Base-by-base conservation (phyloP, 2,113 vertebrate species). In the Acanthisitta chloris region DNA sequence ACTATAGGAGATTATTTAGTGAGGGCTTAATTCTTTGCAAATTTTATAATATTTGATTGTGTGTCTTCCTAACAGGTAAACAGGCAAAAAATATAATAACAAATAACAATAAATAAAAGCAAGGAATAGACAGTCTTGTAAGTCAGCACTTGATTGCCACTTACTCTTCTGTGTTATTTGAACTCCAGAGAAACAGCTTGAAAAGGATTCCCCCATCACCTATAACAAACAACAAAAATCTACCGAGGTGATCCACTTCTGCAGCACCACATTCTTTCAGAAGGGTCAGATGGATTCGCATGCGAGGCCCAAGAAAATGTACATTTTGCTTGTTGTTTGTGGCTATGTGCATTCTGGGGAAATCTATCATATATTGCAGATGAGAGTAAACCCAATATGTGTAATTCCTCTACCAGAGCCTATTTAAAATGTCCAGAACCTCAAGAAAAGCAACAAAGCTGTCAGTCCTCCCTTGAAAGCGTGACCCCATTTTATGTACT, bases 401-500 rank as follows among this genome's bases (percentile, higher is more conserved):
- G 8, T 19, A 40, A 26, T 55, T 79, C 42, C 48, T 71, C 38
- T 26, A 15, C 13, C 28, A 51, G 31, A 54, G 8, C 15, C n/a
- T 4, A 3, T n/a, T 89, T 43, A 29, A 85, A 51, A 57, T 16
- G 11, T n/a, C 48, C 40, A n/a, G 45, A 89, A 78, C 25, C 36
- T 71, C 1, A 2, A 29, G 10, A 54, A 67, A n/a, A 84, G 13
- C 28, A 52, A 64, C 46, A 86, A 6, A 81, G 11, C 14, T 46
- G 40, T 18, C 23, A 62, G 36, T 16, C 17, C 8, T 76, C 40
- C 42, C 42, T 54, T 80, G 42, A 72, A 95, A 71, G 4, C 0
- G 0, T 26, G 31, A 43, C 20, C 20, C 70, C 0, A 0, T 55
- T 29, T 81, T 59, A 38, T 18, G 18, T 23, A 45, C 3, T 26